Conservation (phyloP, 1,140 invertebrate genomes). For the Cecropterus lyciades region DNA sequence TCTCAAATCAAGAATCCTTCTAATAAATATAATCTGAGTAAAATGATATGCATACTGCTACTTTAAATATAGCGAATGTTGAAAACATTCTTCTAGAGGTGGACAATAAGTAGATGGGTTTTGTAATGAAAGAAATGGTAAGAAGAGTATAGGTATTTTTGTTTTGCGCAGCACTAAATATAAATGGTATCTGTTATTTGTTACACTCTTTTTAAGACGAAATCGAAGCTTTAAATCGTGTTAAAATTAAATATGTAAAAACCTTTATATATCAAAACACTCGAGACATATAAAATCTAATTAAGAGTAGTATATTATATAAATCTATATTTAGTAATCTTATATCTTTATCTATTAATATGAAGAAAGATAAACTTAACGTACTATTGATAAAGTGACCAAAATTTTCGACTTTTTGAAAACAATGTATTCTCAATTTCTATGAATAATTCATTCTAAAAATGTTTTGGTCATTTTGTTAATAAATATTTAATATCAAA, state of each 20-base stretch:
- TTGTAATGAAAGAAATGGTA: conserved; percentile 40
- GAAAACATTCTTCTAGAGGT: conserved; percentile 68
- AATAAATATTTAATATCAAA: too few relatives aligned
- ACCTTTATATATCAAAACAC: conserved; percentile 46
- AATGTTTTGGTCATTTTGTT: too few relatives aligned
- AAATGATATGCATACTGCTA: conserved; percentile 28
- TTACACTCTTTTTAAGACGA: conserved; percentile 64
- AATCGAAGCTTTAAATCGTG: conserved; percentile 79
- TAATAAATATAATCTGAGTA: conserved; percentile 9
- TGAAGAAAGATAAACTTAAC: too few relatives aligned
- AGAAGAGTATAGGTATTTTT: conserved; percentile 40
- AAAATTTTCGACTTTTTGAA: not conserved
- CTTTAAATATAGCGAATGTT: conserved; percentile 57
- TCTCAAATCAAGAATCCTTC: conserved; percentile 16
- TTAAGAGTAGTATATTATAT: conserved; percentile 40
- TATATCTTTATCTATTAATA: conserved; percentile 30
- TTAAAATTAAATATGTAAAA: conserved; percentile 63
- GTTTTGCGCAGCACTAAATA: conserved; percentile 44
- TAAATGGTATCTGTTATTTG: conserved; percentile 48
- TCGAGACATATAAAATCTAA: conserved; percentile 37
- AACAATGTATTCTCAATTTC: too few relatives aligned
- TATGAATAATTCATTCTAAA: too few relatives aligned
- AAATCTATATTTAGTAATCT: conserved; percentile 5
- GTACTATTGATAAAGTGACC: conserved; percentile 16
- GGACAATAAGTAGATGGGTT: conserved; percentile 77